phyloP scores from a whole-genome alignment of 2,797 vertebrate species.

The Sciurus vulgaris region DNA sequence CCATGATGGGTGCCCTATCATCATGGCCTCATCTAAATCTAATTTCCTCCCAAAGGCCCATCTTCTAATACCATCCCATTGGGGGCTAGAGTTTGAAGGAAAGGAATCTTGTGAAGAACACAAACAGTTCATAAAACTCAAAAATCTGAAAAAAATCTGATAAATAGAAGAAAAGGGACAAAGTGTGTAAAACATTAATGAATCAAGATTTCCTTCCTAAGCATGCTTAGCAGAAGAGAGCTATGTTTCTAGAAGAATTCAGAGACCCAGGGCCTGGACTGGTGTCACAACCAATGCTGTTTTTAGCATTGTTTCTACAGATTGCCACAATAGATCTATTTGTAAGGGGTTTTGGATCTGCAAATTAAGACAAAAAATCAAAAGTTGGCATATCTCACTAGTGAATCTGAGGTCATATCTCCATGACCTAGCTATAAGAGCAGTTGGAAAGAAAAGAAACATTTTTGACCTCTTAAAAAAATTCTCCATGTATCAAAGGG shows the following conservation, averaged over 20 bases:
- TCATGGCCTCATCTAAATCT: neutral
- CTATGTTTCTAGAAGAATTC: neutral
- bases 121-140: too few species aligned
- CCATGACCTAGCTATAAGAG: neutral
- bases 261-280: neutral
- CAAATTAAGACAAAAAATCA: neutral
- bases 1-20: neutral
- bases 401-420: neutral
- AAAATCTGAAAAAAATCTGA: neutral
- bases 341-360: neutral
- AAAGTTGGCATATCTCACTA: neutral
- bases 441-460: neutral
- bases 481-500: neutral
- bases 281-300: fast-evolving
- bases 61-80: too few species aligned
- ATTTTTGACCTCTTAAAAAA: neutral
- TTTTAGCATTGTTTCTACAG: neutral
- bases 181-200: neutral
- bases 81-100: neutral
- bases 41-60: neutral
- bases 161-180: neutral
- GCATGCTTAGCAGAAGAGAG: neutral
- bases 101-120: neutral
- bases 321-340: neutral
- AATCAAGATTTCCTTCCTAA: neutral